phyloP scores from a whole-genome alignment of 2,888 invertebrate genomes.

The Trimorus sp. region DNA sequence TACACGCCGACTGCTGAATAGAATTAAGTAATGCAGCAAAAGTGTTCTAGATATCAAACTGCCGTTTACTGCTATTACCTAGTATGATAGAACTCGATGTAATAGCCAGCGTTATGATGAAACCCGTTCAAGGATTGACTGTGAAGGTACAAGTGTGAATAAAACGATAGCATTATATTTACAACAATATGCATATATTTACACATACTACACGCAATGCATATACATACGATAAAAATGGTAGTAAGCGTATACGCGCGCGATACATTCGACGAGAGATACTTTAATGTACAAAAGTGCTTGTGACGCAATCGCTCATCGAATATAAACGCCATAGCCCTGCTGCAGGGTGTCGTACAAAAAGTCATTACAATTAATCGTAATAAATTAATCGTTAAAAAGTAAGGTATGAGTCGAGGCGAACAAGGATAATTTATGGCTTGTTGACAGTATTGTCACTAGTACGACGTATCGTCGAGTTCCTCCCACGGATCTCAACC shows the following conservation, averaged over 20 bases:
- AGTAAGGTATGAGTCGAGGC: slow-evolving; percentile 66
- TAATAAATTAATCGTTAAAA: slow-evolving; percentile 75
- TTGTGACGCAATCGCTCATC: slow-evolving; percentile 65
- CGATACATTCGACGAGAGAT: slow-evolving; percentile 71
- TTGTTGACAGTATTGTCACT: slow-evolving; percentile 63
- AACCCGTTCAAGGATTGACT: slow-evolving; percentile 47
- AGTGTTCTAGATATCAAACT: slow-evolving; percentile 60
- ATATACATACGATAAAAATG: slow-evolving; percentile 66
- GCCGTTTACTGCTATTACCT: slow-evolving; percentile 23
- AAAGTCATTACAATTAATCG: slow-evolving; percentile 56
- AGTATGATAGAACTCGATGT: slow-evolving; percentile 44
- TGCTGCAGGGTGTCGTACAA: slow-evolving; percentile 51
- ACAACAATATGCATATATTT: slow-evolving; percentile 76
- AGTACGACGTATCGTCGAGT: slow-evolving; percentile 36
- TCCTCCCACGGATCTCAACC: slow-evolving; percentile 32
- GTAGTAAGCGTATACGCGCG: slow-evolving; percentile 68
- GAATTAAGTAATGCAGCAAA: slow-evolving; percentile 54
- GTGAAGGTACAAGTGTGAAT: slow-evolving; percentile 48
- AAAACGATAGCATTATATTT: slow-evolving; percentile 69
- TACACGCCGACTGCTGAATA: slow-evolving; percentile 48
- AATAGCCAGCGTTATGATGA: slow-evolving; percentile 42
- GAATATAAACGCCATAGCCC: slow-evolving; percentile 63
- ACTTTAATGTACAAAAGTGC: slow-evolving; percentile 28
- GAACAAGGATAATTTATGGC: slow-evolving; percentile 73
- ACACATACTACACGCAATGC: slow-evolving; percentile 72